Percentiles rank a stretch among this genome's conserved stretches.
phyloP scores from a whole-genome alignment of 2,113 vertebrate genomes.

The Sminthopsis crassicaudata region DNA sequence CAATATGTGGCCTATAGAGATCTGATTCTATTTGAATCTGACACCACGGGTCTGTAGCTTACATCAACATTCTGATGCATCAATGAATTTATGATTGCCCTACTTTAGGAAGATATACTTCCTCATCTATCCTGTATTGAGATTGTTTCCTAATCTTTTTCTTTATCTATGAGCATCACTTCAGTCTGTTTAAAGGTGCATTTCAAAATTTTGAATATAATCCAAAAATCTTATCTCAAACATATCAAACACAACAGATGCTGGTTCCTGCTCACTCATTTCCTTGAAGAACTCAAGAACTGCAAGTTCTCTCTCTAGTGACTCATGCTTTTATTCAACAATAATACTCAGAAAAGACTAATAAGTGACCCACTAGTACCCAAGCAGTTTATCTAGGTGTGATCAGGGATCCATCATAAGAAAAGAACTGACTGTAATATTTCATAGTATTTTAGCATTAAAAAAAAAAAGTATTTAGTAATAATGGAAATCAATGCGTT shows the following conservation, averaged over 20 bases:
- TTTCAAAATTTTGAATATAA: background rate
- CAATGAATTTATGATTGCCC: background rate
- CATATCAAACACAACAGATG: conserved; percentile 29
- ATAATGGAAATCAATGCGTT: background rate
- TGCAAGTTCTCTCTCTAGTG: background rate
- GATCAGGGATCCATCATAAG: background rate
- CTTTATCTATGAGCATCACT: rapidly evolving
- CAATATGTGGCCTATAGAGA: background rate
- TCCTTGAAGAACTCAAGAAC: background rate
- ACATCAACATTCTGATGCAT: background rate
- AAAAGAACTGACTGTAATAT: background rate
- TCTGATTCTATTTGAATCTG: background rate
- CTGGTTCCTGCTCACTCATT: background rate
- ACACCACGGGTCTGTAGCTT: background rate
- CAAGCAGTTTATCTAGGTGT: background rate
- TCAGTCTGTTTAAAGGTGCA: background rate
- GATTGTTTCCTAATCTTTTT: background rate
- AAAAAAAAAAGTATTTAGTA: background rate
- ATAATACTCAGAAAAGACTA: background rate
- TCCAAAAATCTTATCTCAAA: conserved; percentile 21
- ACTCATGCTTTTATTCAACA: background rate
- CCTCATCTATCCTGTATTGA: background rate
- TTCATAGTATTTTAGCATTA: background rate
- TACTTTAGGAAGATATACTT: background rate
- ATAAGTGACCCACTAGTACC: background rate